phyloP scores from a whole-genome alignment of 2,888 invertebrate genomes.

The Hoplodrina ambigua region DNA sequence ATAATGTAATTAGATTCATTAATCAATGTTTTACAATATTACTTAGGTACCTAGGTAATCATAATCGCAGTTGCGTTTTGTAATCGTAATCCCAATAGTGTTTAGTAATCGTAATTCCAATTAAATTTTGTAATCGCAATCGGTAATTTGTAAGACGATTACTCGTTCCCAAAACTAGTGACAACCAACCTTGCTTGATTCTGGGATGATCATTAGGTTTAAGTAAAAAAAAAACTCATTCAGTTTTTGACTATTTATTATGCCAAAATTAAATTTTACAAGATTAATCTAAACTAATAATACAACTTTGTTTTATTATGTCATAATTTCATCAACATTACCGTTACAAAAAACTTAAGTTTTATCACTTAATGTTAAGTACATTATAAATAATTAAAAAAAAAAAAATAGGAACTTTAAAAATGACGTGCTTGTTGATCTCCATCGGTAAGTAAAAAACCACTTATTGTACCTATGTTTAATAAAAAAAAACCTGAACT shows the following conservation, averaged over 20 bases:
- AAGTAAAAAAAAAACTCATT: slow-evolving; percentile 13
- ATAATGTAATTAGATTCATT: too few relatives aligned
- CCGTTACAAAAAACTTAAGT: slow-evolving; percentile 49
- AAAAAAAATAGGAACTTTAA: slow-evolving; percentile 78
- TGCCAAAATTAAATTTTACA: slow-evolving; percentile 49
- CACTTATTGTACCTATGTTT: slow-evolving; percentile 20
- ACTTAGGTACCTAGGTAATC: too few relatives aligned
- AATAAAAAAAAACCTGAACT: slow-evolving; percentile 29
- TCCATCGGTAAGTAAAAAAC: slow-evolving; percentile 44
- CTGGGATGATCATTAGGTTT: neutral
- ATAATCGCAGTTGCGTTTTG: too few relatives aligned
- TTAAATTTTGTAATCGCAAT: too few relatives aligned
- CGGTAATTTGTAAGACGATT: too few relatives aligned
- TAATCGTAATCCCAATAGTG: too few relatives aligned
- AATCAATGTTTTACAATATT: too few relatives aligned
- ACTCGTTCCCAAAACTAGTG: too few relatives aligned
- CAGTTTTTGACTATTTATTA: slow-evolving; percentile 44
- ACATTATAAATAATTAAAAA: slow-evolving; percentile 66
- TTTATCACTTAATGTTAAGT: slow-evolving; percentile 30
- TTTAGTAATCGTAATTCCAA: too few relatives aligned
- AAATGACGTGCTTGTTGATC: slow-evolving; percentile 69
- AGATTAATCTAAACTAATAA: slow-evolving; percentile 59
- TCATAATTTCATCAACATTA: slow-evolving; percentile 48
- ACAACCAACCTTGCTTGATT: too few relatives aligned
- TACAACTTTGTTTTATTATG: slow-evolving; percentile 64